Percentiles rank a stretch among this genome's conserved stretches.
Conservation (phyloP, 2,113 vertebrate genomes). For the Clupea harengus region DNA sequence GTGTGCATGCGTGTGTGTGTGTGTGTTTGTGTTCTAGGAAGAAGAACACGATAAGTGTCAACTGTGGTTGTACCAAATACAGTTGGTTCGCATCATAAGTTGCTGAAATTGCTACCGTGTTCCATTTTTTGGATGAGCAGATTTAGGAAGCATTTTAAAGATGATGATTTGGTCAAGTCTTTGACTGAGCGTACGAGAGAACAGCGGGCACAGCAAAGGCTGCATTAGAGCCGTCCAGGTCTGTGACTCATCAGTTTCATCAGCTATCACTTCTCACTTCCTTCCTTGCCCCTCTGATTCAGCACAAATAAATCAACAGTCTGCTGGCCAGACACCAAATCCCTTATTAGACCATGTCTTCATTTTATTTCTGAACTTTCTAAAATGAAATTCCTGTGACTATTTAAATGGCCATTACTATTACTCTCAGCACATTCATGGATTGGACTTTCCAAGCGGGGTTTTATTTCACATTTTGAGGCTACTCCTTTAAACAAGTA, state of each 20-base stretch:
- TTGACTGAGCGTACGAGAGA: slow-evolving; percentile 18
- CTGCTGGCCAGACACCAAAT: slow-evolving; percentile 10
- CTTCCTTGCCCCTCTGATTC: slow-evolving; percentile 34
- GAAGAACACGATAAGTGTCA: background rate
- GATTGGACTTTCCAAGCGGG: background rate
- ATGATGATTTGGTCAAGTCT: background rate
- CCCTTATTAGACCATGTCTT: background rate
- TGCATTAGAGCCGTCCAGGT: slow-evolving; percentile 42
- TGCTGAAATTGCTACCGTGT: background rate
- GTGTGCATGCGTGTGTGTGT: background rate
- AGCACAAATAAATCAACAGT: slow-evolving; percentile 37
- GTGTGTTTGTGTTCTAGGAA: background rate
- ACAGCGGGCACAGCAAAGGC: slow-evolving; percentile 38
- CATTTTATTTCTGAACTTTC: background rate
- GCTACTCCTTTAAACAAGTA: background rate
- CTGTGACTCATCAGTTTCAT: slow-evolving; percentile 48
- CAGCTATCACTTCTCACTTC: slow-evolving; percentile 36
- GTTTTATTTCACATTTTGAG: background rate
- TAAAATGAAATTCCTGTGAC: background rate
- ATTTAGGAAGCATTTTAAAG: background rate
- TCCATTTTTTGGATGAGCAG: background rate
- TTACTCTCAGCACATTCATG: background rate
- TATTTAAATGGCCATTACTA: background rate
- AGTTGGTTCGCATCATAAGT: background rate
- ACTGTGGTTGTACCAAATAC: background rate